Percentiles rank a stretch among this genome's conserved stretches.
These are phyloP conservation scores for Mormyrops boulengeri DNA, from an alignment of 2,797 vertebrate genomes.

Conservation along the genomic window DNA sequence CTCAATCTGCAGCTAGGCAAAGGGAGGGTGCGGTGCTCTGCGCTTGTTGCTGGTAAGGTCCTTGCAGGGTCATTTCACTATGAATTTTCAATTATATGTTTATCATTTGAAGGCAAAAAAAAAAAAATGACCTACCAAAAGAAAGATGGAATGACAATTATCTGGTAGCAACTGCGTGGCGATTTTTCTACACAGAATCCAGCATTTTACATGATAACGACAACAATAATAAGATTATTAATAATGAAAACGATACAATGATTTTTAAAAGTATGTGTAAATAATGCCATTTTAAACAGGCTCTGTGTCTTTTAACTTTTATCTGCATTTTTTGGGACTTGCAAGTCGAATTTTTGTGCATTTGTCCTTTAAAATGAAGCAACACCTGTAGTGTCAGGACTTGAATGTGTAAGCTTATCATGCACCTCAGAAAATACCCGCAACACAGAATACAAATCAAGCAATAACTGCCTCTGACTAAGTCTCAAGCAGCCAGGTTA, in stretches of 20 bases:
- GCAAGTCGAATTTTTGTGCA: not conserved
- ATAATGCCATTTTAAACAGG: not conserved
- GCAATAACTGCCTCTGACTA: not conserved
- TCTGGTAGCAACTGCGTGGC: not conserved
- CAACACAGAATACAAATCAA: not conserved
- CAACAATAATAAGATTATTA: too few relatives aligned
- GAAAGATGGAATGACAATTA: not conserved
- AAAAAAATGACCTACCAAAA: not conserved
- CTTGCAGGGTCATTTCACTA: not conserved
- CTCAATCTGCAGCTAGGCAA: constrained; percentile 75
- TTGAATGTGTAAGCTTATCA: not conserved
- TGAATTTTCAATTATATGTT: not conserved
- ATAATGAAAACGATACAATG: not conserved
- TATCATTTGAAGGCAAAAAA: not conserved
- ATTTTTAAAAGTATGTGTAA: not conserved
- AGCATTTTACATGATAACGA: not conserved
- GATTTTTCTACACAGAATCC: not conserved
- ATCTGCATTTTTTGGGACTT: not conserved
- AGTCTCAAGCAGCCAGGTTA: not conserved
- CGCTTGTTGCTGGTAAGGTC: constrained; percentile 72
- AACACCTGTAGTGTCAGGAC: not conserved
- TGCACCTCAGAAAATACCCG: not conserved
- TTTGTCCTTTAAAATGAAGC: not conserved
- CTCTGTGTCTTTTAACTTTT: not conserved
- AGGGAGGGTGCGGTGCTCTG: constrained; percentile 72